phyloP scores from a whole-genome alignment of 1,140 invertebrate species.

The Drosophila subobscura region DNA sequence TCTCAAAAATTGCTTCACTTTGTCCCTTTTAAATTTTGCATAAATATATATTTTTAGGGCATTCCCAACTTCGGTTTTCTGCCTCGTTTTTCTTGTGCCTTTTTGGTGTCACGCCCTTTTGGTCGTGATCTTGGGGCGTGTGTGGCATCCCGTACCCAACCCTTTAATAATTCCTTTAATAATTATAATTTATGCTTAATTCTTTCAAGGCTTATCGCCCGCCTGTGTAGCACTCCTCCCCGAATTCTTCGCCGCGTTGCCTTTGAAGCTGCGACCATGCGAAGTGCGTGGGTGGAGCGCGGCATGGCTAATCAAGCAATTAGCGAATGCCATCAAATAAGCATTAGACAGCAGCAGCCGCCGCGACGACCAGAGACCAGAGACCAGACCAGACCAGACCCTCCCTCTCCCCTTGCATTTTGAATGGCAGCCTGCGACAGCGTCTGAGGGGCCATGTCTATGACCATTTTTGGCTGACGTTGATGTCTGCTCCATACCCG shows the following conservation, averaged over 20 bases:
- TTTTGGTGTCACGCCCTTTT: constrained; percentile 56
- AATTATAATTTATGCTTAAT: constrained; percentile 77
- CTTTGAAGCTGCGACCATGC: constrained; percentile 18
- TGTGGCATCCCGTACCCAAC: constrained; percentile 8
- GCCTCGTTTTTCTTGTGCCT: constrained; percentile 4
- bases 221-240: no score
- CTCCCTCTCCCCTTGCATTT: constrained; percentile 22
- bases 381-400: constrained; percentile 19
- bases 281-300: constrained; percentile 62
- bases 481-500: constrained; percentile 1
- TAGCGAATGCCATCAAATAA: constrained; percentile 79
- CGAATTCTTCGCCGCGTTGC: constrained; percentile 16
- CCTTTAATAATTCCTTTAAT: constrained; percentile 62
- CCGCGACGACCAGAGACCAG: constrained; percentile 4
- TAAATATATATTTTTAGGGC: no score
- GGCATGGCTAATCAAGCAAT: constrained; percentile 74
- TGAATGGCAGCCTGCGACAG: constrained; percentile 46
- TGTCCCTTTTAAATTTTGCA: no score
- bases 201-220: constrained; percentile 55
- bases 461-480: constrained; percentile 53
- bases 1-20: no score
- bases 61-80: constrained; percentile 1
- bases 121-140: constrained; percentile 40
- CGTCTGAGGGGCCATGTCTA: constrained; percentile 61
- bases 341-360: constrained; percentile 59